These are phyloP conservation scores for Galbula dea DNA, from an alignment of 2,113 vertebrate species.

Conservation along the genomic window DNA sequence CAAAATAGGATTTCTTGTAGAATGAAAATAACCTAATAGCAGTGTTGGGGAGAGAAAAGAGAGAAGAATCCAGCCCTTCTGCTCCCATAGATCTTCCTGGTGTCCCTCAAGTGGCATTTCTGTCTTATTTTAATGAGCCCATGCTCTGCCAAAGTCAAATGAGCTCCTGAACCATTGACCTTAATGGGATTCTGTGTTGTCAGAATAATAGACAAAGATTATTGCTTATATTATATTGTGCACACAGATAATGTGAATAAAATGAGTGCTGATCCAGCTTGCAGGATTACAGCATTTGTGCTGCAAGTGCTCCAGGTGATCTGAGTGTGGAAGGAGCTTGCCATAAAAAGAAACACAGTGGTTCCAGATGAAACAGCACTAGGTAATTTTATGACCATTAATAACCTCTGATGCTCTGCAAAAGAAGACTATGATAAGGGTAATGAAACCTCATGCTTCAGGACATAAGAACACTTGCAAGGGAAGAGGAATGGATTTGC, in stretches of 20 bases:
- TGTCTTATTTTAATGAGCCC: not conserved
- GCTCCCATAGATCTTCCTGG: not conserved
- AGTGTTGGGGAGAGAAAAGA: not conserved
- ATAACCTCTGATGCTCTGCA: slow-evolving; percentile 26
- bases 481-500: not conserved
- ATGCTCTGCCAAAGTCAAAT: not conserved
- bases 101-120: not conserved
- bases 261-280: not conserved
- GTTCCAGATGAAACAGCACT: not conserved
- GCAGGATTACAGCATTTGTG: not conserved
- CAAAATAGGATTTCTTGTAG: not conserved
- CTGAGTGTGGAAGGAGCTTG: not conserved
- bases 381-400: slow-evolving; percentile 33
- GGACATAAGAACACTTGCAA: not conserved
- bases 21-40: not conserved
- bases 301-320: not conserved
- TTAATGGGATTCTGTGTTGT: slow-evolving; percentile 14
- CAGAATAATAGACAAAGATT: slow-evolving; percentile 17
- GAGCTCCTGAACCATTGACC: slow-evolving; percentile 28
- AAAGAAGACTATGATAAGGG: not conserved
- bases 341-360: not conserved
- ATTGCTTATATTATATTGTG: not conserved
- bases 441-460: slow-evolving; percentile 34
- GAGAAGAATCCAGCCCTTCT: not conserved
- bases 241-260: not conserved